phyloP scores from a whole-genome alignment of 2,888 invertebrate species.

The Eupithecia centaureata region DNA sequence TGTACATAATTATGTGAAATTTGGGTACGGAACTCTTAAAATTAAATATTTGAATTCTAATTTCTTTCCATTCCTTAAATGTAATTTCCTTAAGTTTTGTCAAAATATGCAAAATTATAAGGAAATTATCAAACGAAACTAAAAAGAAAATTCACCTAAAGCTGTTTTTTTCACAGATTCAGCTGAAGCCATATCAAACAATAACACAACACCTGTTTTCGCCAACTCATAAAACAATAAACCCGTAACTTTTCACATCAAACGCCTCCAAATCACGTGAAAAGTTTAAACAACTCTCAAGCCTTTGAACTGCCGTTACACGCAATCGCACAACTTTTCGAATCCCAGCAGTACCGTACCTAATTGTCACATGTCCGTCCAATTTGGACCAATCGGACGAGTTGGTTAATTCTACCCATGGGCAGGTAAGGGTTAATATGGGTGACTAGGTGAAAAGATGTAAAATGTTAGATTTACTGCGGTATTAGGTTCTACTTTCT shows the following conservation, averaged over 20 bases:
- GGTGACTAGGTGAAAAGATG: not conserved
- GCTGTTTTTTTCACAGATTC: not conserved
- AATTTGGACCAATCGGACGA: not conserved
- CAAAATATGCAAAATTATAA: too few relatives aligned
- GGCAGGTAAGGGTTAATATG: not conserved
- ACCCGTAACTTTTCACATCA: not conserved
- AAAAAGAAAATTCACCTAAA: not conserved
- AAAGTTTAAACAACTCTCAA: slow-evolving; percentile 2
- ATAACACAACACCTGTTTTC: not conserved
- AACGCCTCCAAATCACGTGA: slow-evolving; percentile 5
- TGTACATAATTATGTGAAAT: too few relatives aligned
- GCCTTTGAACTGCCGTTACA: not conserved
- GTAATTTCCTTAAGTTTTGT: too few relatives aligned
- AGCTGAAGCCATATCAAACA: not conserved
- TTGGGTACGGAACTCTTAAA: too few relatives aligned
- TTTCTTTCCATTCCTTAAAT: too few relatives aligned
- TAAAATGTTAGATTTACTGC: not conserved
- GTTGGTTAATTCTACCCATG: slow-evolving; percentile 1
- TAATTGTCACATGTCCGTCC: slow-evolving; percentile 14
- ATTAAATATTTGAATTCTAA: too few relatives aligned
- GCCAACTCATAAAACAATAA: not conserved
- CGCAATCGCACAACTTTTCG: slow-evolving; percentile 7
- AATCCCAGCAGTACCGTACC: not conserved
- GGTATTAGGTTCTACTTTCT: not conserved
- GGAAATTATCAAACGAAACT: too few relatives aligned